Conservation (phyloP, 2,797 vertebrate species). For the Danionella dracula region DNA sequence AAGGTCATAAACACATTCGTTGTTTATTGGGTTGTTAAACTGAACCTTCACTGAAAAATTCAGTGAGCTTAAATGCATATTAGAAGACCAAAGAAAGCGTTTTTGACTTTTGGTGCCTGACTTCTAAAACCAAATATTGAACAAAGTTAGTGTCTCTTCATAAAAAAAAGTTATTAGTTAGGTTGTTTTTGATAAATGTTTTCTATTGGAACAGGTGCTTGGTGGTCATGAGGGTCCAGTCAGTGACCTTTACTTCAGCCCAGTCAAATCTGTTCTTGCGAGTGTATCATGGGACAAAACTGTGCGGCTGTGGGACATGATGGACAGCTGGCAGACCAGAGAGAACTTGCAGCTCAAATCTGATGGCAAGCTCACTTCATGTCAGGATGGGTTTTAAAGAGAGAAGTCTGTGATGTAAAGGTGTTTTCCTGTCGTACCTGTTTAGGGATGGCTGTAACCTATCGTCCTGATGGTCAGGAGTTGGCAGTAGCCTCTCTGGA, state of each 20-base stretch:
- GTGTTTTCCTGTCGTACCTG: neutral
- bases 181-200: neutral
- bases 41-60: too few relatives aligned
- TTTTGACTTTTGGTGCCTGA: too few relatives aligned
- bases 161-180: too few relatives aligned
- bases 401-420: neutral
- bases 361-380: slow-evolving; percentile 71
- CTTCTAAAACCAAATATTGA: too few relatives aligned
- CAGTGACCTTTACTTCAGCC: slow-evolving; percentile 86
- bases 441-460: slow-evolving; percentile 79
- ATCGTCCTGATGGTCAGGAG: slow-evolving; percentile 85
- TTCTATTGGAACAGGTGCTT: slow-evolving; percentile 69
- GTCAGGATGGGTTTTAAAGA: neutral
- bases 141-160: too few relatives aligned
- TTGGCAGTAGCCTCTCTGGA: slow-evolving; percentile 85
- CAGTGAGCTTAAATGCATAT: too few relatives aligned
- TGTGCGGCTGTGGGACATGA: slow-evolving; percentile 91
- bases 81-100: too few relatives aligned
- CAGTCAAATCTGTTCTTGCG: slow-evolving; percentile 82
- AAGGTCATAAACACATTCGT: too few relatives aligned
- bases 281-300: slow-evolving; percentile 94
- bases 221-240: slow-evolving; percentile 90
- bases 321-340: slow-evolving; percentile 92
- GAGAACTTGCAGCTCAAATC: slow-evolving; percentile 79
- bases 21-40: too few relatives aligned